Conservation (phyloP, 2,888 invertebrate species). For the Agriopis leucophaearia region DNA sequence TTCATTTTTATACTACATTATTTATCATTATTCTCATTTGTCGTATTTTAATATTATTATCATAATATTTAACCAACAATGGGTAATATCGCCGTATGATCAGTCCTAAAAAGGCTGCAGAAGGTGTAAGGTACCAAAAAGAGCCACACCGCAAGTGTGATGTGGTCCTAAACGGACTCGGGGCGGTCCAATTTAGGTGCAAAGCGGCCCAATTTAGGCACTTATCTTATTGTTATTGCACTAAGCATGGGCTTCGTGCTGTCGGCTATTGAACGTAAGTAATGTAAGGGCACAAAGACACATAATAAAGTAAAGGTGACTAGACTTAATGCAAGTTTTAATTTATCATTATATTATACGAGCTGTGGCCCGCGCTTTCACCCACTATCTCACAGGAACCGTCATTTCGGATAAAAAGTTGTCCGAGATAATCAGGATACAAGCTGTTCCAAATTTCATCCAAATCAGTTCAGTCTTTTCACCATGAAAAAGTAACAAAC, state of each 20-base stretch:
- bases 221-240: slow-evolving; percentile 45
- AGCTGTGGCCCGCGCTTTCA: no score
- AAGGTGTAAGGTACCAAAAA: slow-evolving; percentile 39
- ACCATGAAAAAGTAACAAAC: no score
- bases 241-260: slow-evolving; percentile 22
- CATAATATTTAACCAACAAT: slow-evolving; percentile 35
- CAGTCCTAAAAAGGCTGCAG: slow-evolving; percentile 32
- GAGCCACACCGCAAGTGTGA: slow-evolving; percentile 42
- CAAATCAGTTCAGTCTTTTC: no score
- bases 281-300: slow-evolving; percentile 36
- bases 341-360: no score
- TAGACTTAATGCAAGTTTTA: not conserved
- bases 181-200: slow-evolving; percentile 38
- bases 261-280: slow-evolving; percentile 27
- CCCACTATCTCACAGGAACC: no score
- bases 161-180: slow-evolving; percentile 34
- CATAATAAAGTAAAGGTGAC: not conserved
- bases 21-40: not conserved
- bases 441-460: no score
- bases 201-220: slow-evolving; percentile 40
- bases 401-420: no score
- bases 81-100: slow-evolving; percentile 37
- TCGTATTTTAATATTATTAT: not conserved
- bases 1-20: not conserved
- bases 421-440: no score